Evolutionary conservation across 92 coral and sea anemone species (phyloP).

Genomic region (Scolanthus callimorphus): DNA sequence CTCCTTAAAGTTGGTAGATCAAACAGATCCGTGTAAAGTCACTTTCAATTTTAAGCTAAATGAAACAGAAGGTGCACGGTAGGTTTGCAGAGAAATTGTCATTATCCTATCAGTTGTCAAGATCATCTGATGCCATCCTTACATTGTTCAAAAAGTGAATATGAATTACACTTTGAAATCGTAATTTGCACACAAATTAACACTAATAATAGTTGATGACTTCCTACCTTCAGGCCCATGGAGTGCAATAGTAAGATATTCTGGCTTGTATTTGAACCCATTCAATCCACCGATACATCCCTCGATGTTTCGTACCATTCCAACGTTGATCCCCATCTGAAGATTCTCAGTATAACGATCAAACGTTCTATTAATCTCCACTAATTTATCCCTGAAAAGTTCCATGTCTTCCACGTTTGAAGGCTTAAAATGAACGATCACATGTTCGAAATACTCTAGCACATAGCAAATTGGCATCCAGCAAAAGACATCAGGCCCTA

Average conservation of each 20-base stretch:
- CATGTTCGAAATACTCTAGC: not conserved
- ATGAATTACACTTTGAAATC: too few relatives aligned
- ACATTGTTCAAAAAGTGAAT: too few relatives aligned
- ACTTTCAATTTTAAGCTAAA: too few relatives aligned
- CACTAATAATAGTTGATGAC: too few relatives aligned
- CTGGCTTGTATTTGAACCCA: constrained; percentile 22
- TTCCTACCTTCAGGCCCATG: constrained; percentile 21
- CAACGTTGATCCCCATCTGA: constrained; percentile 44
- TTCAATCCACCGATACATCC: constrained; percentile 60
- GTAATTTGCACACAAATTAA: too few relatives aligned
- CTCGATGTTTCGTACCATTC: constrained; percentile 60
- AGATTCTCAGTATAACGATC: constrained; percentile 42
- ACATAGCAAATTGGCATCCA: constrained; percentile 55
- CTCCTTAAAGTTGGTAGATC: too few relatives aligned
- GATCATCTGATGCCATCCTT: too few relatives aligned
- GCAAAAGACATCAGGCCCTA: constrained; percentile 60
- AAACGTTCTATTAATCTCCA: constrained; percentile 43
- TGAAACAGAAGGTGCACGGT: too few relatives aligned
- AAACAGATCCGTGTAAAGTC: too few relatives aligned
- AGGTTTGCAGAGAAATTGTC: too few relatives aligned
- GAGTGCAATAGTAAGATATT: constrained; percentile 20
- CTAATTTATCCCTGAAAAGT: constrained; percentile 16
- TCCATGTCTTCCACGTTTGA: constrained; percentile 50
- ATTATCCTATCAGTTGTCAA: too few relatives aligned
- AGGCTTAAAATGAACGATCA: constrained; percentile 35